Percentiles rank a stretch among this genome's conserved stretches.
phyloP scores from a whole-genome alignment of 1,140 invertebrate species.

The Drosophila burlai region DNA sequence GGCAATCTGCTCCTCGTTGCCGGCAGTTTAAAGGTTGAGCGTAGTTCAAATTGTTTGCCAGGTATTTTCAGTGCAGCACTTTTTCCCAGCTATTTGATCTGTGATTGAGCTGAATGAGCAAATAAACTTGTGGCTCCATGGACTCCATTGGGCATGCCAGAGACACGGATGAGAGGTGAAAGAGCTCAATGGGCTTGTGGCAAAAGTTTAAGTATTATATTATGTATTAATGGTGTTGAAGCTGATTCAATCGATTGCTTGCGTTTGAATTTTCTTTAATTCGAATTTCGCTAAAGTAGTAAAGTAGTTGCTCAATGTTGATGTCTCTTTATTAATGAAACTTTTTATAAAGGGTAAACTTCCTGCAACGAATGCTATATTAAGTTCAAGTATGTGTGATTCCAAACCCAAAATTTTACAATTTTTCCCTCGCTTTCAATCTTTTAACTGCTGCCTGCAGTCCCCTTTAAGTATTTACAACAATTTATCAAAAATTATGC shows the following conservation, averaged over 20 bases:
- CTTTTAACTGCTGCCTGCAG: constrained; percentile 5
- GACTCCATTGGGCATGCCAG: constrained; percentile 22
- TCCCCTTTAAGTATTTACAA: constrained; percentile 17
- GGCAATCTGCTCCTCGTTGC: constrained; percentile 48
- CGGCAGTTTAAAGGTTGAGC: constrained; percentile 73
- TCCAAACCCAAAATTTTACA: neutral
- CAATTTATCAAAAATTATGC: constrained; percentile 74
- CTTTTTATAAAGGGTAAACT: neutral
- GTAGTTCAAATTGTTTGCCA: constrained; percentile 80
- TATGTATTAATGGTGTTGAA: constrained; percentile 23
- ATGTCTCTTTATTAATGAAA: neutral
- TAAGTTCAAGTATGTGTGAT: neutral
- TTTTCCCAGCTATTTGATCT: constrained; percentile 78
- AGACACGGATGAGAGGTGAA: constrained; percentile 45
- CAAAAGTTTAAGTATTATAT: constrained; percentile 33
- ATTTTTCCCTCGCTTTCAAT: neutral
- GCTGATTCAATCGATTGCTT: neutral
- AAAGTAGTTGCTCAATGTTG: neutral
- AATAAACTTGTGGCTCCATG: constrained; percentile 72
- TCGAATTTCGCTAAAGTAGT: neutral
- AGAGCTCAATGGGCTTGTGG: constrained; percentile 46
- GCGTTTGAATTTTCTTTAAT: neutral
- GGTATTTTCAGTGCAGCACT: constrained; percentile 72
- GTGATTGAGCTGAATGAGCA: constrained; percentile 81
- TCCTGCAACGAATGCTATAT: neutral